Conservation (phyloP, 2,113 vertebrate species). For the Podiceps cristatus region DNA sequence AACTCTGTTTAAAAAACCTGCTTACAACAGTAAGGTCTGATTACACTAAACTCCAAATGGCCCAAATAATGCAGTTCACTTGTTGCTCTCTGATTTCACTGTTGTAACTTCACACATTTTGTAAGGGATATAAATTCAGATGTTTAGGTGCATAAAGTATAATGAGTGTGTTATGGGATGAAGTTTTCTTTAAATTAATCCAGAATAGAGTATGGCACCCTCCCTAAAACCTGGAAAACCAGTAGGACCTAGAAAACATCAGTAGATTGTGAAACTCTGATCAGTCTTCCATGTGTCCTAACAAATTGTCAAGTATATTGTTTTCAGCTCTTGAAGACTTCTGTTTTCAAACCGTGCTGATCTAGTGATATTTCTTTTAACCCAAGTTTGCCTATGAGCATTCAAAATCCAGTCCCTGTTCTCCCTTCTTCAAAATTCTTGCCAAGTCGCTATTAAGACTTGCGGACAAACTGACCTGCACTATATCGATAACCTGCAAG, state of each 20-base stretch:
- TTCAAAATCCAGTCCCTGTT: neutral
- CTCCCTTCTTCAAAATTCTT: neutral
- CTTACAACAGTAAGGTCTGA: neutral
- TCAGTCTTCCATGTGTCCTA: neutral
- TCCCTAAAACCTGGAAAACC: neutral
- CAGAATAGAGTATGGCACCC: neutral
- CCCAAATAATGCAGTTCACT: neutral
- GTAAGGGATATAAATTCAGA: neutral
- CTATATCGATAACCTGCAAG: neutral
- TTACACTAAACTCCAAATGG: neutral
- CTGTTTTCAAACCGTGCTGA: neutral
- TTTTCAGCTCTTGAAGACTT: neutral
- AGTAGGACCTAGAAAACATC: neutral
- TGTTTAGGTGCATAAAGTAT: neutral
- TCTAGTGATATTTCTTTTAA: neutral
- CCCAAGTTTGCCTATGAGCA: neutral
- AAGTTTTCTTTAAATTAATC: neutral
- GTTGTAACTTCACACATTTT: neutral
- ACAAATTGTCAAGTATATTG: neutral
- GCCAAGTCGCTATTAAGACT: neutral
- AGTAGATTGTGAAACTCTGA: neutral
- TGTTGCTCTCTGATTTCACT: neutral
- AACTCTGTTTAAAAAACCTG: neutral
- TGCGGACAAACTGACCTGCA: neutral
- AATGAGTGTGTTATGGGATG: neutral